Base-by-base conservation (phyloP, 2,797 vertebrate genomes). In the Iguana delicatissima region DNA sequence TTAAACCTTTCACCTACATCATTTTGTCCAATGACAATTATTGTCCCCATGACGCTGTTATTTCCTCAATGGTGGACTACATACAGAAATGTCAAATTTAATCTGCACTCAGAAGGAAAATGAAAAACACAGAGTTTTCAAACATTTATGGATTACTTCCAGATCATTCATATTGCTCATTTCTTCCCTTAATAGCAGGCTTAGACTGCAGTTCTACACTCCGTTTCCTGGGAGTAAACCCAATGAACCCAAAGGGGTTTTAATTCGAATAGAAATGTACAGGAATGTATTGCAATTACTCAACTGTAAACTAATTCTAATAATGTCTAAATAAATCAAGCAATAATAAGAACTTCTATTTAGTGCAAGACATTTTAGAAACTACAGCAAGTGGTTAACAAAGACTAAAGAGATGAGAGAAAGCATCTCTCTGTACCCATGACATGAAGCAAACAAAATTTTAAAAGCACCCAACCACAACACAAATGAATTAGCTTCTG, bases 401-500 rank as follows among this genome's bases (percentile, higher is more conserved):
- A 85, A 94, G 88, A 91, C 32, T 35, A 22, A 9, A 87, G 92
- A 84, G 69, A 91, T 59, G 50, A 85, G 89, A 92, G 69, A 95
- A 93, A 85, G 89, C 89, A 87, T 80, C 50, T 77, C 93, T 89
- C 93, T 93, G 93, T 93, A 89, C 52, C 86, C 89, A 3, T 2
- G 1, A 91, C 89, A 88, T 29, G 62, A 95, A 94, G 92, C 81
- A 95, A 92, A 52, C 8, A 86, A 96, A 1, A 26, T 69, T 74
- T 91, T 90, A 85, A 91, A 91, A 86, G 59, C 93, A 91, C 91
- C 93, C 95, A 95, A 94, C 94, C 91, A 88, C 94, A 9, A 9
- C 93, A 94, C 92, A 95, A 46, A 92, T 95, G 94, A 95, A 95
- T 96, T 95, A 69, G 72, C 94, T 92, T 93, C 94, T 95, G 92